Evolutionary conservation across 2,888 invertebrate species (phyloP).

Genomic region (Acheta domesticus): DNA sequence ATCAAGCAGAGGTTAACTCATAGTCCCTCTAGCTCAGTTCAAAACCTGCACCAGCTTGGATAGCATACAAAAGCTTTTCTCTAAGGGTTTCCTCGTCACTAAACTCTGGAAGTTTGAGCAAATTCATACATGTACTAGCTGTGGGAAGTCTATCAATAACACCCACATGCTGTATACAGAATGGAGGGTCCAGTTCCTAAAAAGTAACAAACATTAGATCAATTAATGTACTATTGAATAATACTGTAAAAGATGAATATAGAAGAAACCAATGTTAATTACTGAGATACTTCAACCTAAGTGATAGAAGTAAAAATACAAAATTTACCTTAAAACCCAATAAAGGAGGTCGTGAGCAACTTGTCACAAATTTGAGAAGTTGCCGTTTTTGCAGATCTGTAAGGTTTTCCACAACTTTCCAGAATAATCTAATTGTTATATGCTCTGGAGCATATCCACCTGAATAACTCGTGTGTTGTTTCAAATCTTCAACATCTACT

Average conservation of each 20-base stretch:
- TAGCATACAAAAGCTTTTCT: constrained; percentile 85
- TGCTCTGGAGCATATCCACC: constrained; percentile 81
- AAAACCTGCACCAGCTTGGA: constrained; percentile 93
- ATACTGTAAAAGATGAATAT: too few relatives aligned
- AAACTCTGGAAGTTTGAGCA: constrained; percentile 92
- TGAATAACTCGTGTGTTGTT: constrained; percentile 81
- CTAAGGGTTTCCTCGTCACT: constrained; percentile 69
- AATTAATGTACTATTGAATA: background rate
- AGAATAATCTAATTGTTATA: constrained; percentile 82
- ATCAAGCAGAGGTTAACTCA: background rate
- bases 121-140: constrained; percentile 97
- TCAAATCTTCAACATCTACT: constrained; percentile 87
- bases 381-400: constrained; percentile 79
- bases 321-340: constrained; percentile 85
- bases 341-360: constrained; percentile 93
- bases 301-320: background rate
- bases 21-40: constrained; percentile 75
- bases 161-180: constrained; percentile 93
- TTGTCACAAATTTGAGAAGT: constrained; percentile 95
- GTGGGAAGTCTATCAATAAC: constrained; percentile 88
- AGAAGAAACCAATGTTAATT: too few relatives aligned
- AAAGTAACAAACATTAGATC: constrained; percentile 38
- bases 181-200: constrained; percentile 90
- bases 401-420: constrained; percentile 82
- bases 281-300: too few relatives aligned